Percentiles rank a stretch among this genome's conserved stretches.
These are phyloP conservation scores for Itoplectis maculator DNA, from an alignment of 2,888 invertebrate genomes.

Conservation along the genomic window DNA sequence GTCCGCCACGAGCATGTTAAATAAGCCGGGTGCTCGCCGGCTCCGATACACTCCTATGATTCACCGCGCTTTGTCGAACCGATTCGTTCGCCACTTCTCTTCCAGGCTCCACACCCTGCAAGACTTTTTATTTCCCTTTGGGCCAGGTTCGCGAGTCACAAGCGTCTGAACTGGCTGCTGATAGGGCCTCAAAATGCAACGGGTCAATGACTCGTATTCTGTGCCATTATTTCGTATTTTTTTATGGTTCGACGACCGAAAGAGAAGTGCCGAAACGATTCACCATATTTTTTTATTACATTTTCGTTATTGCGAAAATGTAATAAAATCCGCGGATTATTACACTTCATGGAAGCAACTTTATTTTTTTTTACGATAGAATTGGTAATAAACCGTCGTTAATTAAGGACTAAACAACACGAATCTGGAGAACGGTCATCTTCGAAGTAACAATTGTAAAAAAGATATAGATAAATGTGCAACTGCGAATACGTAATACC, in stretches of 20 bases:
- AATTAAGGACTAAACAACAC: no score
- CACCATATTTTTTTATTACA: no score
- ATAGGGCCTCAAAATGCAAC: not conserved
- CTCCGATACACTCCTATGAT: slow-evolving; percentile 50
- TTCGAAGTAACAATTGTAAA: no score
- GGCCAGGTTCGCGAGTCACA: not conserved
- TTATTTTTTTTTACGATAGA: no score
- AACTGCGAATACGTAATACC: no score
- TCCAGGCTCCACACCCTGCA: no score
- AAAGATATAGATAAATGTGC: no score
- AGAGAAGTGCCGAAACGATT: not conserved
- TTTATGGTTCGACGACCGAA: not conserved
- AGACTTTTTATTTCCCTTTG: slow-evolving; percentile 5
- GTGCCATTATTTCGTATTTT: not conserved
- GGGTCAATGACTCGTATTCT: not conserved
- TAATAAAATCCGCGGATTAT: no score
- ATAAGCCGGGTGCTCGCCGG: slow-evolving; percentile 71
- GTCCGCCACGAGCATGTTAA: slow-evolving; percentile 76
- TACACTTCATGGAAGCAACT: no score
- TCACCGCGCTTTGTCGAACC: slow-evolving; percentile 51
- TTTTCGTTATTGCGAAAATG: no score
- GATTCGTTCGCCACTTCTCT: slow-evolving; percentile 11
- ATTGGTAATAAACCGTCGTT: no score
- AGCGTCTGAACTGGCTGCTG: not conserved
- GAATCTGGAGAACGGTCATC: no score